Conservation (phyloP, 2,113 vertebrate species). For the Cisticola juncidis region DNA sequence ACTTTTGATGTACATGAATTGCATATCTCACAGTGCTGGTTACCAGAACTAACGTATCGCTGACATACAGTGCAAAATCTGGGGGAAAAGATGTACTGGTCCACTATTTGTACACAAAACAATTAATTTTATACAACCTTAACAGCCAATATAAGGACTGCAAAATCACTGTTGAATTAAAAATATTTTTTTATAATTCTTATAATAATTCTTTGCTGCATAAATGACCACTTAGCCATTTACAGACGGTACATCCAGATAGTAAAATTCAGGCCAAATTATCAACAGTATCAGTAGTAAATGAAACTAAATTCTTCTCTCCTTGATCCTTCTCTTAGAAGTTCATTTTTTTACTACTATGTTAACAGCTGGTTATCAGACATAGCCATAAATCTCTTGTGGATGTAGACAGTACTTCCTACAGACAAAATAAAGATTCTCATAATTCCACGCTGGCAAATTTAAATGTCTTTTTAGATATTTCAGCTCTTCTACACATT, state of each 20-base stretch:
- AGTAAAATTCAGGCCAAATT: not conserved
- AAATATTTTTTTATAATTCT: too few relatives aligned
- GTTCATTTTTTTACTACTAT: not conserved
- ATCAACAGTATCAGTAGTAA: not conserved
- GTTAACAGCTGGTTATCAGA: not conserved
- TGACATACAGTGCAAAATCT: slow-evolving; percentile 88
- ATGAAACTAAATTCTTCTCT: not conserved
- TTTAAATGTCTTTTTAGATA: not conserved
- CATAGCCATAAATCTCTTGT: not conserved
- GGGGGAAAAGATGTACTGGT: not conserved
- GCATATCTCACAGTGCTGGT: slow-evolving; percentile 89
- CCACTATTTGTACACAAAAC: not conserved
- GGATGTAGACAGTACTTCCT: not conserved
- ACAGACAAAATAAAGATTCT: not conserved
- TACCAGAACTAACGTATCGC: slow-evolving; percentile 84
- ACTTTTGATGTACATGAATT: slow-evolving; percentile 93
- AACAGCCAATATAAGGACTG: not conserved
- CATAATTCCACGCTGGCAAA: not conserved
- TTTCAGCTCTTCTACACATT: not conserved
- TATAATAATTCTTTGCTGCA: not conserved
- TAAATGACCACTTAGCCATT: not conserved
- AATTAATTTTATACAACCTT: not conserved
- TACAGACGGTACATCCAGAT: not conserved
- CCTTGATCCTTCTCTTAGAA: not conserved
- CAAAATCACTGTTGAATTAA: not conserved